These are phyloP conservation scores for Cottus gobio DNA, from an alignment of 2,113 vertebrate genomes.

Conservation along the genomic window DNA sequence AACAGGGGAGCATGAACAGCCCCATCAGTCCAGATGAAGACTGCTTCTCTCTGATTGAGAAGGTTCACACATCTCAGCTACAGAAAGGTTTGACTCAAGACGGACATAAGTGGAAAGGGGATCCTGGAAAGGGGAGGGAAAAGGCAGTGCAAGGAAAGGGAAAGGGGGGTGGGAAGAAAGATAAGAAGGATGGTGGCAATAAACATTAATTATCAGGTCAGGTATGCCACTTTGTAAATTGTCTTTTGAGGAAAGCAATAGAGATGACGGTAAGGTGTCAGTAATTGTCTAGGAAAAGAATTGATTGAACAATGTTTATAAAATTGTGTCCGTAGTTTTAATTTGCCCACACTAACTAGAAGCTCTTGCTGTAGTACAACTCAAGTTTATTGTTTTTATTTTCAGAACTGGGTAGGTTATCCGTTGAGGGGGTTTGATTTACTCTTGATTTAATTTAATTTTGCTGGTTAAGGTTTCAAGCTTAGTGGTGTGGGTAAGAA, in stretches of 20 bases:
- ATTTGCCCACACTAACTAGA: background rate
- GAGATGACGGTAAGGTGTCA: background rate
- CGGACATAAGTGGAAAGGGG: slow-evolving; percentile 45
- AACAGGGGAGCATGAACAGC: slow-evolving; percentile 14
- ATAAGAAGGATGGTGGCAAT: slow-evolving; percentile 62
- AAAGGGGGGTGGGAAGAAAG: slow-evolving; percentile 68
- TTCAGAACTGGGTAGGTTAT: background rate
- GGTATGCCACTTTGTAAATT: background rate
- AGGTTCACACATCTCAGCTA: slow-evolving; percentile 68
- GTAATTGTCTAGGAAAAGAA: background rate
- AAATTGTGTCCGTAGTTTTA: slow-evolving; percentile 22
- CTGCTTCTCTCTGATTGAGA: slow-evolving; percentile 78
- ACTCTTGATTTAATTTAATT: background rate
- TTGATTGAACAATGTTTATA: background rate
- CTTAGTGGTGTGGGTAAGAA: background rate
- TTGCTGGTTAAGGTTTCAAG: slow-evolving; percentile 2
- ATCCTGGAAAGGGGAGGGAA: slow-evolving; percentile 41
- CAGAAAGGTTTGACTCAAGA: slow-evolving; percentile 58
- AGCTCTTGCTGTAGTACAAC: slow-evolving; percentile 8
- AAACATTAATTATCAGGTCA: slow-evolving; percentile 50
- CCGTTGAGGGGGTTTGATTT: background rate
- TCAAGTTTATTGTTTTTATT: background rate
- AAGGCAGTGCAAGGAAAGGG: slow-evolving; percentile 60
- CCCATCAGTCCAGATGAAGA: slow-evolving; percentile 65
- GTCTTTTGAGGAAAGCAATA: background rate